Evolutionary conservation across 2,797 vertebrate genomes (phyloP), one percentile per base, ranked within the genome.

Genomic region (Myotis planiceps): DNA sequence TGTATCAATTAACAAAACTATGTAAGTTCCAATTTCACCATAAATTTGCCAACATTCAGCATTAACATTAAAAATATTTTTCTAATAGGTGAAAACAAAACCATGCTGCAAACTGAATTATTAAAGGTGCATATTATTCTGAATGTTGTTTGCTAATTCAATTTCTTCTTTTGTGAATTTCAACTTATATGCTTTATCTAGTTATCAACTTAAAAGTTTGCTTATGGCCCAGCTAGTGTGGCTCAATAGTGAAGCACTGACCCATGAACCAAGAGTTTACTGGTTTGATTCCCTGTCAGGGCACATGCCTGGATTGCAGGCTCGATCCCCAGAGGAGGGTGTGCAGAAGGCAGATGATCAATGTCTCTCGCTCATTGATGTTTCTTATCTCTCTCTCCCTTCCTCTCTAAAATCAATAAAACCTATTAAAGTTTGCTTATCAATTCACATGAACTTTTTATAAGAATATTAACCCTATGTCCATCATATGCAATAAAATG

Each of bases 81-180:
- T 80, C 27, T 88, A 88, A 81, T 37, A 82, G 3, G 9, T 75
- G 87, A 84, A 82, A 92, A 69, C 39, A 12, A 95, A 92, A 94
- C 9, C 45, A 92, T 5, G 23, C 7, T 83, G 27, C 13, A 83
- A 81, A 84, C 10, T 79, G 8, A 75, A 79, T 82, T 78, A 88
- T 32, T 86, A 80, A 86, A 75, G 39, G 66, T 94, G 27, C 9
- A 34, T 19, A 72, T 71, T 89, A 82, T 65, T 68, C 32, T 75
- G 37, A 76, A n/a, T 49, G n/a, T 80, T 85, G 9, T 71, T 60
- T 76, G 81, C 6, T 92, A 79, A 49, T 63, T 66, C 29, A 27
- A 58, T 60, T 72, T 55, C n/a, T 37, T 72, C 5, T 81, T 96
- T 82, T 86, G 19, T 95, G 55, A 95, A 90, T 88, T 94, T 74